These are phyloP conservation scores for Labroides dimidiatus DNA, from an alignment of 2,797 vertebrate species.

Conservation along the genomic window DNA sequence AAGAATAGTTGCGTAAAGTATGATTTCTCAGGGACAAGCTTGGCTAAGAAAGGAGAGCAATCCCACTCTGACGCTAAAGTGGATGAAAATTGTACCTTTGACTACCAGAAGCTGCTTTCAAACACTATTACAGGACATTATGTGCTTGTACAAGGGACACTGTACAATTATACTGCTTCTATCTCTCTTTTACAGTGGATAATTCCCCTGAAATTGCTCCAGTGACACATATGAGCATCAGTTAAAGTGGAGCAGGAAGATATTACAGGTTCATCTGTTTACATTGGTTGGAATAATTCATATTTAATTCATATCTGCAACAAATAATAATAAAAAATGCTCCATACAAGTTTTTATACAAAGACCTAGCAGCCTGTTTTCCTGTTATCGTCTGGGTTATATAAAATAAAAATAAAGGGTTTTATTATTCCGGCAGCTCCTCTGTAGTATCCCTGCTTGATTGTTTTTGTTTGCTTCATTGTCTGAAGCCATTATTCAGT, in stretches of 20 bases:
- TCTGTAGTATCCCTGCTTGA: no score
- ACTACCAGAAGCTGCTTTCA: neutral
- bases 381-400: neutral
- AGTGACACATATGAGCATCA: neutral
- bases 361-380: neutral
- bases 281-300: neutral
- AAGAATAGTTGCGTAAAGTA: no score
- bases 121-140: neutral
- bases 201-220: conserved; percentile 12
- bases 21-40: no score
- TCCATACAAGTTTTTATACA: no score
- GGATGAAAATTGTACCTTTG: conserved; percentile 8
- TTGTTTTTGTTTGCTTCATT: conserved; percentile 4
- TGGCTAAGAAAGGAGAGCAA: no score
- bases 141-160: neutral
- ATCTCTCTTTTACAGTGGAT: neutral
- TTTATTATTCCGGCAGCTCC: neutral
- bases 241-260: conserved; percentile 8
- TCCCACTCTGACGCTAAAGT: neutral
- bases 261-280: neutral
- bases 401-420: neutral
- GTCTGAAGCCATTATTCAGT: neutral
- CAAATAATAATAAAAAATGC: no score
- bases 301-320: neutral
- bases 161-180: neutral